These are phyloP conservation scores for Calidris pygmaea DNA, from an alignment of 2,113 vertebrate species.

Conservation along the genomic window DNA sequence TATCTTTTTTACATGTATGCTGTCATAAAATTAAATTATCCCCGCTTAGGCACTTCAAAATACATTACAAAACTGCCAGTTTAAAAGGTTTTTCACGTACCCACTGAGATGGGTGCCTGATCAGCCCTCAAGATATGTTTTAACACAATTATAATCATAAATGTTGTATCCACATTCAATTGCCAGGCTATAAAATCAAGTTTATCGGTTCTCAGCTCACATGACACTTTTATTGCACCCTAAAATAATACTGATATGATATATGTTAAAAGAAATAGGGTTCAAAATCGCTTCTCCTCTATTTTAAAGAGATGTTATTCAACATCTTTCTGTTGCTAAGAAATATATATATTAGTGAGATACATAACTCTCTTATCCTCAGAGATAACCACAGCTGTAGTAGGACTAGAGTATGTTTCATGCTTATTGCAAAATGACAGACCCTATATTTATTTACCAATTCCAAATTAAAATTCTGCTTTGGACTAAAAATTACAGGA, in stretches of 20 bases:
- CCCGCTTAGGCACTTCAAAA: background rate
- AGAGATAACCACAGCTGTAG: background rate
- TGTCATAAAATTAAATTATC: slow-evolving; percentile 33
- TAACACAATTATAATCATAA: background rate
- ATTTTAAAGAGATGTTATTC: background rate
- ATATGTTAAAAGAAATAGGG: background rate
- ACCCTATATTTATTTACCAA: background rate
- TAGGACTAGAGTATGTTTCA: background rate
- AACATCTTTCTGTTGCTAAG: background rate
- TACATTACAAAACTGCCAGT: background rate
- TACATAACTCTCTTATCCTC: background rate
- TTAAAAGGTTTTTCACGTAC: background rate
- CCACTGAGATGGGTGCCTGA: background rate
- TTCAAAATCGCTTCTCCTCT: background rate
- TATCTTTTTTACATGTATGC: background rate
- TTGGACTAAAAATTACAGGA: background rate
- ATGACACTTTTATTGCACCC: background rate
- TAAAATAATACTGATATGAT: background rate
- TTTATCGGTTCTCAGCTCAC: background rate
- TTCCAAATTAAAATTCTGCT: background rate
- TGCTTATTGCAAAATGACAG: background rate
- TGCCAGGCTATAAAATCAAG: background rate
- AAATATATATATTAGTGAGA: background rate
- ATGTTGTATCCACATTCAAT: background rate
- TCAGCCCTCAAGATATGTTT: background rate